Evolutionary conservation across 2,888 invertebrate genomes (phyloP), one percentile per base, ranked within the genome.

Genomic region (Lissonota sp.): DNA sequence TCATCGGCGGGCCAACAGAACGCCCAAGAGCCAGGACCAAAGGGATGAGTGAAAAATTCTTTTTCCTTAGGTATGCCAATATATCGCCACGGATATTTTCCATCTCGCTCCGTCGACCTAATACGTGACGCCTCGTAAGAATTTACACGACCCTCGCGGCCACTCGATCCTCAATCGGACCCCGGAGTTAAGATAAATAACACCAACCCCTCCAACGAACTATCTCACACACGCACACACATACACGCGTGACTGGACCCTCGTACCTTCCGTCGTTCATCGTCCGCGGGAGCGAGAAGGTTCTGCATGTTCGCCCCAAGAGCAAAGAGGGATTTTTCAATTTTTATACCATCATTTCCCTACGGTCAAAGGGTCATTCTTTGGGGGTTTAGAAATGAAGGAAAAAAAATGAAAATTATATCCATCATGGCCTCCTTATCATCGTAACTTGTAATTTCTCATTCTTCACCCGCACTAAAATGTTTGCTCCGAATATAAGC

Each of bases 51-150:
- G 87, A 89, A 91, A 84, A 92, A 92, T 92, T 92, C 92, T 91
- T 92, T 91, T 92, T 89, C 90, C 84, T 85, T 88, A 89, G 91
- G 91, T 92, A 92, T 92, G 92, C 91, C 92, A 92, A 92, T 92
- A 92, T 92, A 91, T 91, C 89, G 90, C 89, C 88, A 88, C 86
- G 88, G 86, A 83, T 79, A 63, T 70, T 69, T 70, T 51, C 55
- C 74, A 39, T 58, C 42, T 66, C 75, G 75, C 26, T 72, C 58
- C 58, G 85, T 85, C 83, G 74, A 66, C 81, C 73, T 76, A 85
- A 88, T 91, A 92, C 92, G 92, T 91, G 92, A 92, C 89, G 90
- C 84, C 87, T 88, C 87, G 89, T 88, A 90, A 91, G 91, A 92
- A 91, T 91, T 76, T 81, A 83, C 84, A 76, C 77, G 62, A 76